Evolutionary conservation across 2,888 invertebrate species (phyloP).

Genomic region (Eupithecia dodoneata): DNA sequence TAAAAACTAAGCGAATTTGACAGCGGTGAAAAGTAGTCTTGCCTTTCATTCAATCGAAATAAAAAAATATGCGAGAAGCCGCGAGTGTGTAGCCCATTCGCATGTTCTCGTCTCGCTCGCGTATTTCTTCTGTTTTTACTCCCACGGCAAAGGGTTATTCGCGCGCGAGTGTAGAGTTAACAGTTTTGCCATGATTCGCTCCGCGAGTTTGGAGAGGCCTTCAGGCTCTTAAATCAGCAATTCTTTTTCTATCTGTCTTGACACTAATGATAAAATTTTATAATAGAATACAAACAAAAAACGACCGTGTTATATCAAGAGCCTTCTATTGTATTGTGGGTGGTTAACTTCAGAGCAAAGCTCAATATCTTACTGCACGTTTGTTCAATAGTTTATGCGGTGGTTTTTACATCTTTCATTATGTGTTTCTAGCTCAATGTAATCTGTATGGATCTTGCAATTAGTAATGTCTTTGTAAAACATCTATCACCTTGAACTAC

Average conservation of each 20-base stretch:
- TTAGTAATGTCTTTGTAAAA: slow-evolving; percentile 34
- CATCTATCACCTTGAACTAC: slow-evolving; percentile 33
- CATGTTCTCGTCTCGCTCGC: no score
- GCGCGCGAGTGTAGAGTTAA: no score
- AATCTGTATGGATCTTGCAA: slow-evolving; percentile 27
- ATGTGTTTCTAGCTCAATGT: not conserved
- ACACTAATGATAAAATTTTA: not conserved
- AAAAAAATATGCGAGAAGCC: not conserved
- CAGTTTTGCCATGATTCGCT: no score
- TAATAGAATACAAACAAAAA: not conserved
- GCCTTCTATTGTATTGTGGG: not conserved
- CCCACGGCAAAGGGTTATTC: no score
- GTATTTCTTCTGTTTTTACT: no score
- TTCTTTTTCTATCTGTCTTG: not conserved
- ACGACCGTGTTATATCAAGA: not conserved
- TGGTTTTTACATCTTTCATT: not conserved
- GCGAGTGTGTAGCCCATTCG: no score
- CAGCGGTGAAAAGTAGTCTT: not conserved
- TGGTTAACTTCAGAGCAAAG: not conserved
- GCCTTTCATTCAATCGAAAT: not conserved
- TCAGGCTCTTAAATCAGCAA: not conserved
- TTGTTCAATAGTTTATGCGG: not conserved
- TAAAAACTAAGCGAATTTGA: not conserved
- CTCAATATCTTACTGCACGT: not conserved
- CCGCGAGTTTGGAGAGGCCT: no score